Base-by-base conservation (phyloP, 2,797 vertebrate genomes). In the Syndactyla subalaris region DNA sequence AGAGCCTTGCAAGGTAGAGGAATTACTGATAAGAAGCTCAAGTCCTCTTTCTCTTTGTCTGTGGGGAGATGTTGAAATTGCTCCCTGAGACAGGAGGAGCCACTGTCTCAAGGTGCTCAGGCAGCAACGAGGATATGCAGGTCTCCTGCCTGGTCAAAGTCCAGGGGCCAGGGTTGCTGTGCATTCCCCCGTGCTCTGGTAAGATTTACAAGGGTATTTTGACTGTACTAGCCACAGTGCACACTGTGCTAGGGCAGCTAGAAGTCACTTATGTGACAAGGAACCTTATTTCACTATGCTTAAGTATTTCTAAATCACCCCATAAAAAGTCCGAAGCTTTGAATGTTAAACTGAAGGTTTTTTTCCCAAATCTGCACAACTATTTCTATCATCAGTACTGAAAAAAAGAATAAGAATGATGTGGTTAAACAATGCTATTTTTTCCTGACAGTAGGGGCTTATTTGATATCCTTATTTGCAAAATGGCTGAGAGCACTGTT, bases 121-220 rank as follows among this genome's bases (percentile, higher is more conserved):
- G 38, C 20, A 67, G 41, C 17, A 75, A 36, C 4, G 14, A 36
- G 34, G 45, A 22, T 32, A 5, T 21, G n/a, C 13, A 27, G 10
- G 9, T 36, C 22, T 67, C 14, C 30, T 6, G 13, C 21, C 46
- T 2, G 2, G 19, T 22, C 57, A 23, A 6, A 58, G 5, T 6
- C 23, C 1, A 0, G 43, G 6, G 6, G 6, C 27, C 1, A 3
- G n/a, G 4, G 13, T 5, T 49, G 34, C n/a, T 63, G 8, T 29
- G 1, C 30, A 11, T 4, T 7, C 1, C 10, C n/a, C 52, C 16
- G 5, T 1, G 4, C 32, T 52, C 43, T 2, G 2, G 9, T 3
- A 26, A 57, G 54, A 27, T 16, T 12, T 29, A 22, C n/a, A 15
- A 12, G n/a, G 24, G 7, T 8, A 1, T 22, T 67, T 36, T 18